Percentiles rank a stretch among this genome's conserved stretches.
phyloP scores from a whole-genome alignment of 1,140 invertebrate genomes.

The Vanessa atalanta region DNA sequence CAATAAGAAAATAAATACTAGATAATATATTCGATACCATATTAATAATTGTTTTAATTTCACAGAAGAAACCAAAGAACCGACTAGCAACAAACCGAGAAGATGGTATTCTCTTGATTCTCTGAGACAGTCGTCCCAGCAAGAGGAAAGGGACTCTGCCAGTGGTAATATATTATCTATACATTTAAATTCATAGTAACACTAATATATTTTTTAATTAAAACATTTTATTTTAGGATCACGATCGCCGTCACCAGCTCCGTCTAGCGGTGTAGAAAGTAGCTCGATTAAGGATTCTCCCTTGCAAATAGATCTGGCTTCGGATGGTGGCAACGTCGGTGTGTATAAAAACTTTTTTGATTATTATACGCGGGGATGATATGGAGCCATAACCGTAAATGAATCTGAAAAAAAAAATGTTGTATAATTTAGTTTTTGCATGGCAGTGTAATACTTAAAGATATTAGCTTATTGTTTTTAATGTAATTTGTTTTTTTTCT shows the following conservation, averaged over 20 bases:
- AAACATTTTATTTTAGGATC: conserved; percentile 67
- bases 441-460: too few species aligned
- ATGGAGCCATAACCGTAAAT: too few species aligned
- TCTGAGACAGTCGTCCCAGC: conserved; percentile 61
- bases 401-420: too few species aligned
- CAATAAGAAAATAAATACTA: too few species aligned
- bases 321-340: conserved; percentile 80
- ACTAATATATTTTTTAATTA: background rate
- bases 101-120: conserved; percentile 78
- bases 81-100: conserved; percentile 57
- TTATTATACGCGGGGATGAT: background rate
- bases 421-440: too few species aligned
- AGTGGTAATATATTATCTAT: conserved; percentile 55
- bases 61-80: conserved; percentile 72
- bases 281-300: conserved; percentile 95
- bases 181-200: conserved; percentile 3
- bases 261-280: conserved; percentile 93
- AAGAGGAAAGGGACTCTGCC: conserved; percentile 76
- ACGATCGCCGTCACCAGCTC: conserved; percentile 92
- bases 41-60: conserved; percentile 26
- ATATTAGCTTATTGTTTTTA: too few species aligned
- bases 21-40: background rate
- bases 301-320: conserved; percentile 92
- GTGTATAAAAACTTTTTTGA: conserved; percentile 38
- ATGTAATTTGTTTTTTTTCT: too few species aligned